Evolutionary conservation across 2,888 invertebrate genomes (phyloP), one percentile per base, ranked within the genome.

Genomic region (Portevinia maculata): DNA sequence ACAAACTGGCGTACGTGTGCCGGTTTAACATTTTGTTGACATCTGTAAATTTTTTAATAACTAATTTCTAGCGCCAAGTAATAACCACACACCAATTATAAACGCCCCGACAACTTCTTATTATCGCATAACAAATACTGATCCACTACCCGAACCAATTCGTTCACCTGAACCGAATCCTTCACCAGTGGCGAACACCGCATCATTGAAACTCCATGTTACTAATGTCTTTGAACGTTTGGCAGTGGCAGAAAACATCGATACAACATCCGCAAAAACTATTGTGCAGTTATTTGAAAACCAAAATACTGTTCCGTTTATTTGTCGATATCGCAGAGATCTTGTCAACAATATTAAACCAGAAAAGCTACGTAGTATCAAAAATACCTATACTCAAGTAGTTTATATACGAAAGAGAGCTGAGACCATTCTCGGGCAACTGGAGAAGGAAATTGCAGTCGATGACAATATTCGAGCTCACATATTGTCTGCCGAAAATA

Each of bases 231-330:
- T 87, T 32, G 89, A 90, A 41, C 81, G 90, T 0, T 83, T 90
- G 8, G 89, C 90, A 3, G 89, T 90, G 69, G 86, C 87, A 0
- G 86, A 88, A 65, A 85, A 88, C 11, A 88, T 90, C 64, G 88
- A 89, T 32, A 79, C 86, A 0, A 75, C 88, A 6, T 88, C 93
- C 32, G 92, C 93, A 0, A 88, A 90, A 57, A 94, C 93, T 86
- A 92, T 95, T 85, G 90, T 94, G 53, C 88, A 90, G 24, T 90
- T 97, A 21, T 92, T 97, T 19, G 93, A 94, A 69, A 94, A 95
- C 87, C 97, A 96, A 0, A 96, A 96, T 86, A 97, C 97, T 0
- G 93, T 98, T 86, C 98, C 98, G 13, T 98, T 98, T 89, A 97
- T 98, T 86, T 97, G 97, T 28, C 93, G 98, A 79, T 98, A 98